Percentiles rank a stretch among this genome's conserved stretches.
Conservation (phyloP, 2,113 vertebrate species). For the Zonotrichia leucophrys region DNA sequence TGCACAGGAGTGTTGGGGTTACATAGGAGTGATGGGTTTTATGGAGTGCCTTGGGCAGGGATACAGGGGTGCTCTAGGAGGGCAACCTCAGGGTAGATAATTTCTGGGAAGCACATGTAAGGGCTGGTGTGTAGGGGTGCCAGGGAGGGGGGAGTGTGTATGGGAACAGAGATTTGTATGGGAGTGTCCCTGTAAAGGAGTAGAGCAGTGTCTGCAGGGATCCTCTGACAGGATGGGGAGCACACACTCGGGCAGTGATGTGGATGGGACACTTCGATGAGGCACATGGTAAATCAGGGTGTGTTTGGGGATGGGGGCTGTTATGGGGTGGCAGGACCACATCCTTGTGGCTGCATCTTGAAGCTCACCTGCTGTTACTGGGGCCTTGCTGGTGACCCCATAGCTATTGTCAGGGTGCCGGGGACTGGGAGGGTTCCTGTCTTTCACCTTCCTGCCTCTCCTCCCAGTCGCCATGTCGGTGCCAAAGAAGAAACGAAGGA, state of each 20-base stretch:
- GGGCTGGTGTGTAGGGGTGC: background rate
- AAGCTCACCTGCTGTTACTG: background rate
- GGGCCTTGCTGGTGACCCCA: background rate
- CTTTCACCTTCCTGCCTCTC: background rate
- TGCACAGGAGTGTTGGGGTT: background rate
- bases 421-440: background rate
- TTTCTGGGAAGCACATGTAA: background rate
- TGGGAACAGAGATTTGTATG: background rate
- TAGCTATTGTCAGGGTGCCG: background rate
- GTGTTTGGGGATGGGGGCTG: background rate
- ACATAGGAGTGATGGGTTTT: background rate
- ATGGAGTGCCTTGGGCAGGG: background rate
- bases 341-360: background rate
- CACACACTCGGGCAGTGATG: background rate
- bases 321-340: background rate
- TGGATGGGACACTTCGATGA: background rate
- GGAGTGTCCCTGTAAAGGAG: background rate
- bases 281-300: accelerated
- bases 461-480: slow-evolving; percentile 85
- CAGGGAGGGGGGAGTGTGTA: background rate
- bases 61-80: background rate
- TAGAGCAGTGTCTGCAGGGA: background rate
- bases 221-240: background rate
- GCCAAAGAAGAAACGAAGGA: slow-evolving; percentile 96
- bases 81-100: background rate